These are phyloP conservation scores for Falco columbarius DNA, from an alignment of 2,797 vertebrate genomes.

Conservation along the genomic window DNA sequence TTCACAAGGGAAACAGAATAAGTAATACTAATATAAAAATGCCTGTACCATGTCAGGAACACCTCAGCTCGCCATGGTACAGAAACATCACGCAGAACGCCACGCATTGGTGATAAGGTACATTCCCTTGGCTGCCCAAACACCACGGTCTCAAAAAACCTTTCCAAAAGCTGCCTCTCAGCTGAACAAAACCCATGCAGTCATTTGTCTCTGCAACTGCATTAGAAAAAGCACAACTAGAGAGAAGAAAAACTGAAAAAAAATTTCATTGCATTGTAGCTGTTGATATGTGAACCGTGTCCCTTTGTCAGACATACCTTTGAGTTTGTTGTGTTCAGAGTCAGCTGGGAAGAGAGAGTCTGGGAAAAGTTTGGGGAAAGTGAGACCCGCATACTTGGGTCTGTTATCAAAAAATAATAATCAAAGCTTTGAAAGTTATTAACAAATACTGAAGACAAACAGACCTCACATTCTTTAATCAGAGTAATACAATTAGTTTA, in stretches of 20 bases:
- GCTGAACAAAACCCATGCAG: background rate
- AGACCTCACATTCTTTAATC: background rate
- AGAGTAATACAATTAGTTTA: background rate
- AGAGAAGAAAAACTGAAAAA: background rate
- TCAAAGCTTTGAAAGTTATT: background rate
- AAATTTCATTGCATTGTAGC: background rate
- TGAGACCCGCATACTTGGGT: constrained; percentile 97
- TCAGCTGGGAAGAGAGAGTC: constrained; percentile 98
- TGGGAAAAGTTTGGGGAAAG: constrained; percentile 97
- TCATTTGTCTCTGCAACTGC: background rate
- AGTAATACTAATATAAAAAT: background rate
- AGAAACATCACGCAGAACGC: background rate
- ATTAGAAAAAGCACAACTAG: background rate
- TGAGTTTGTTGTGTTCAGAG: constrained; percentile 99
- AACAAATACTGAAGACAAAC: background rate
- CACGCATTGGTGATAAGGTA: background rate
- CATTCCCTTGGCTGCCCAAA: background rate
- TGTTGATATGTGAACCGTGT: fast-evolving
- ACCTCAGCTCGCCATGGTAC: background rate
- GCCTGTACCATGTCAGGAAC: background rate
- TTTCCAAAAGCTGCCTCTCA: background rate
- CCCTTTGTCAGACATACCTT: constrained; percentile 83
- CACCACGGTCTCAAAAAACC: background rate
- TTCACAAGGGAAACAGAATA: background rate
- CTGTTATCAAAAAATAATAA: constrained; percentile 86